Evolutionary conservation across 2,888 invertebrate species (phyloP).

Genomic region (Lutraria lutraria): DNA sequence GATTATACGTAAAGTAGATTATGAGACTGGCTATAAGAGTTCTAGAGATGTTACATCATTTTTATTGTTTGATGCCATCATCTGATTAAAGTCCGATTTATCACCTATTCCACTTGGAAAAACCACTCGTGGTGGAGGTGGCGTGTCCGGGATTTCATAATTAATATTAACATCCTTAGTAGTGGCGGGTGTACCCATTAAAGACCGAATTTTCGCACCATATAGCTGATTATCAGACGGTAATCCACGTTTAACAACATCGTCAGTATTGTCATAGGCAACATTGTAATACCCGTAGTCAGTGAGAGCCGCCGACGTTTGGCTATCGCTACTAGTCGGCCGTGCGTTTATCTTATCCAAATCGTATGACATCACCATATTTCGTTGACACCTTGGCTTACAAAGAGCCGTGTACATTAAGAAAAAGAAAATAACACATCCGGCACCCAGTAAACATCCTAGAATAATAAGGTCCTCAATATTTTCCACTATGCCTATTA

Average conservation of each 20-base stretch:
- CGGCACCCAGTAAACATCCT: slow-evolving; percentile 45
- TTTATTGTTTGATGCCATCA: not conserved
- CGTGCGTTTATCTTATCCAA: not conserved
- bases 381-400: slow-evolving; percentile 48
- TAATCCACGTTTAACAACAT: not conserved
- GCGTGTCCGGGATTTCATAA: not conserved
- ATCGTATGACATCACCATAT: slow-evolving; percentile 40
- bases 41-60: slow-evolving; percentile 11
- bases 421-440: slow-evolving; percentile 51
- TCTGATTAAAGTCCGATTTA: slow-evolving; percentile 19
- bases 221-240: slow-evolving; percentile 43
- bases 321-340: not conserved
- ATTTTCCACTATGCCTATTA: slow-evolving; percentile 26
- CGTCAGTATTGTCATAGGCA: slow-evolving; percentile 14
- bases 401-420: slow-evolving; percentile 46
- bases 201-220: slow-evolving; percentile 46
- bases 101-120: slow-evolving; percentile 31
- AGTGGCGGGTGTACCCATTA: slow-evolving; percentile 59
- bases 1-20: no score
- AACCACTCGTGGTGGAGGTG: slow-evolving; percentile 38
- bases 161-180: slow-evolving; percentile 45
- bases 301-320: not conserved
- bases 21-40: slow-evolving; percentile 4
- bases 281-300: slow-evolving; percentile 25
- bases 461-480: slow-evolving; percentile 53